Conservation (phyloP, 2,888 invertebrate species). For the Leucophenga montana region DNA sequence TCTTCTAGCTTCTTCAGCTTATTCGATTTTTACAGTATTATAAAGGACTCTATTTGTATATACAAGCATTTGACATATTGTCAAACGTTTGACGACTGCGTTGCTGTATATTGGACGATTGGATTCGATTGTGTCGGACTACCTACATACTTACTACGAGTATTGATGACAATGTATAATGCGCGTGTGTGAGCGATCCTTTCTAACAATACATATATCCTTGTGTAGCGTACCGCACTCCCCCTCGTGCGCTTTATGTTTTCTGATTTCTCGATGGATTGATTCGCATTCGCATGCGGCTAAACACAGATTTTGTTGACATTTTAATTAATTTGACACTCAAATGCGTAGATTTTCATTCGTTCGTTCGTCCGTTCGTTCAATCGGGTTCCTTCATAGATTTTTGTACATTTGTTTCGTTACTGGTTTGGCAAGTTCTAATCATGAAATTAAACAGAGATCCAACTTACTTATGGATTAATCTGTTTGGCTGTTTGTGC, state of each 20-base stretch:
- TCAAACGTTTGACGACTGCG: background rate
- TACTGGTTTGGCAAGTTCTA: slow-evolving; percentile 21
- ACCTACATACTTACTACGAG: too few relatives aligned
- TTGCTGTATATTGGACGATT: too few relatives aligned
- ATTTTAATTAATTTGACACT: slow-evolving; percentile 68
- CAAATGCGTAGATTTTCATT: slow-evolving; percentile 44
- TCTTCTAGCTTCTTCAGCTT: too few relatives aligned
- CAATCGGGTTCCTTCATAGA: too few relatives aligned
- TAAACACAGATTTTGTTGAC: slow-evolving; percentile 63
- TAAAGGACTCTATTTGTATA: background rate
- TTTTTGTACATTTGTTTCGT: too few relatives aligned
- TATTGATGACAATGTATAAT: too few relatives aligned
- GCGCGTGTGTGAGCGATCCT: too few relatives aligned
- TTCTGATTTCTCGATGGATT: background rate
- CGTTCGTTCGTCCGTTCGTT: slow-evolving; percentile 29
- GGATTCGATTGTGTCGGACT: too few relatives aligned
- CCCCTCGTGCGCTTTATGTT: background rate
- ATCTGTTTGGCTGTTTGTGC: background rate
- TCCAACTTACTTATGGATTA: slow-evolving; percentile 4
- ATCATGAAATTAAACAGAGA: slow-evolving; percentile 5
- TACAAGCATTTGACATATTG: background rate
- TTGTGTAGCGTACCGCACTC: background rate
- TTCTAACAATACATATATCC: background rate
- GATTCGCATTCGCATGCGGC: slow-evolving; percentile 14
- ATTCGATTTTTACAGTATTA: background rate